A percentile compares a stretch with the other conserved stretches of the same genome.
phyloP scores from a whole-genome alignment of 2,797 vertebrate genomes.

The Centropyge bicolor region DNA sequence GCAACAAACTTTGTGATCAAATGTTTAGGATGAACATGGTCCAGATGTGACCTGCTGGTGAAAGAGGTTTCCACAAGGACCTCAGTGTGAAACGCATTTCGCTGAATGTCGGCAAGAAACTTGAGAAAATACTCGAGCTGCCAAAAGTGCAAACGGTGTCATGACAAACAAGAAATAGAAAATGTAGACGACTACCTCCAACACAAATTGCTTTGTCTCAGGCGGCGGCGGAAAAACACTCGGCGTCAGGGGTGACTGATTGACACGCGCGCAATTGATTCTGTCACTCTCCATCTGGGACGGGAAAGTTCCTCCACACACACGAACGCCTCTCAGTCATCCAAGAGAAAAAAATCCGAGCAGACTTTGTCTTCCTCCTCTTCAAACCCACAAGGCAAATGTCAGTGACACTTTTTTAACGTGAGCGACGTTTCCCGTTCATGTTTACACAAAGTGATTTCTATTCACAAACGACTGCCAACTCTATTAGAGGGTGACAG shows the following conservation, averaged over 20 bases:
- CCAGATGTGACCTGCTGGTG: neutral
- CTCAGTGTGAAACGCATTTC: neutral
- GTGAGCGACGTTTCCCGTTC: constrained; percentile 43
- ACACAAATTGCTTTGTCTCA: constrained; percentile 55
- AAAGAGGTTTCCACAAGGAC: neutral
- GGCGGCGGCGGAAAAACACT: constrained; percentile 40
- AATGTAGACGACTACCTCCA: constrained; percentile 30
- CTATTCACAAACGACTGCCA: constrained; percentile 24
- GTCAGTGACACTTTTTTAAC: constrained; percentile 52
- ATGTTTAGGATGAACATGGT: neutral
- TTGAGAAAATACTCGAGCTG: neutral
- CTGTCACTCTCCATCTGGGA: constrained; percentile 62
- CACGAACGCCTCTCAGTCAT: constrained; percentile 28
- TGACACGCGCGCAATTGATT: constrained; percentile 61
- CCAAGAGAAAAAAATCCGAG: constrained; percentile 16
- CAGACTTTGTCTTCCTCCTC: constrained; percentile 25
- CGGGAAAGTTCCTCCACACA: constrained; percentile 20
- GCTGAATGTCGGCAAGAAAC: constrained; percentile 8
- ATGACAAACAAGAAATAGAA: constrained; percentile 44
- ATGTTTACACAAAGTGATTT: constrained; percentile 58
- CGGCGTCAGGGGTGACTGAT: constrained; percentile 38
- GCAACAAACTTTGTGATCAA: neutral
- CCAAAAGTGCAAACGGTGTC: constrained; percentile 19
- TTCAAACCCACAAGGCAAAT: constrained; percentile 51
- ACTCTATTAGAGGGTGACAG: constrained; percentile 52